A percentile compares a stretch with the other conserved stretches of the same genome.
Evolutionary conservation across 1,140 invertebrate genomes (phyloP).

Genomic region (Nephotettix cincticeps): DNA sequence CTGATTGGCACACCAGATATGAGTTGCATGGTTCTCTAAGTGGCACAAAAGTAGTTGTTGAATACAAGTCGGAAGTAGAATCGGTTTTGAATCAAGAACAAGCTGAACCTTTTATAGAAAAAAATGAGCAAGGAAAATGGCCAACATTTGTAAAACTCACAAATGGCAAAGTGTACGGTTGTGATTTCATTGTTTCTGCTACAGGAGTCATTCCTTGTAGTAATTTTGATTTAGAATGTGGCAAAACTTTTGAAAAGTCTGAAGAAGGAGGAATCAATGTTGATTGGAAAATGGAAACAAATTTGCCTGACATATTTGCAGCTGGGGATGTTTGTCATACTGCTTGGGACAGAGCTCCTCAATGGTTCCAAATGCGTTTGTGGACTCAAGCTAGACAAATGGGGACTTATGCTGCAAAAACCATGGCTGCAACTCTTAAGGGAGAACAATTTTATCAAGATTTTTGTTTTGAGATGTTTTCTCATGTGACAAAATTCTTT

Average conservation of each 20-base stretch:
- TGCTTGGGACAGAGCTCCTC: slow-evolving; percentile 70
- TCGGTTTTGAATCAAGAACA: slow-evolving; percentile 46
- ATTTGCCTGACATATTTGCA: slow-evolving; percentile 78
- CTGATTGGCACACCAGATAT: slow-evolving; percentile 86
- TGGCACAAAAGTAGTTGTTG: slow-evolving; percentile 48
- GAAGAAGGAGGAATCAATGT: slow-evolving; percentile 78
- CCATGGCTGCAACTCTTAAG: slow-evolving; percentile 70
- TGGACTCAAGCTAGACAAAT: slow-evolving; percentile 99
- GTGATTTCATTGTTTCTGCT: slow-evolving; percentile 94
- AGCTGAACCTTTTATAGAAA: slow-evolving; percentile 37
- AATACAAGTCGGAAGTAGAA: slow-evolving; percentile 73
- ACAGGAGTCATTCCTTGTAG: slow-evolving; percentile 84
- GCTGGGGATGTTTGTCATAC: slow-evolving; percentile 92
- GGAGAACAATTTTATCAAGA: slow-evolving; percentile 74
- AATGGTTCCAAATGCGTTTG: slow-evolving; percentile 96
- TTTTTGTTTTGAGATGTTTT: slow-evolving; percentile 97
- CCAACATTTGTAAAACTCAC: slow-evolving; percentile 71
- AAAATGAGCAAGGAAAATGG: slow-evolving; percentile 53
- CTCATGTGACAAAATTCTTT: slow-evolving; percentile 95
- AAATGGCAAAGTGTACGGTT: slow-evolving; percentile 73
- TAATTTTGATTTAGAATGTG: slow-evolving; percentile 55
- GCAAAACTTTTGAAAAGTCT: slow-evolving; percentile 54
- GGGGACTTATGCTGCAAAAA: slow-evolving; percentile 90
- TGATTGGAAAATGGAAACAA: slow-evolving; percentile 84
- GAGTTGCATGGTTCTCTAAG: slow-evolving; percentile 58